These are phyloP conservation scores for Heteromormyrus szaboi DNA, from an alignment of 2,797 vertebrate species.

Conservation along the genomic window DNA sequence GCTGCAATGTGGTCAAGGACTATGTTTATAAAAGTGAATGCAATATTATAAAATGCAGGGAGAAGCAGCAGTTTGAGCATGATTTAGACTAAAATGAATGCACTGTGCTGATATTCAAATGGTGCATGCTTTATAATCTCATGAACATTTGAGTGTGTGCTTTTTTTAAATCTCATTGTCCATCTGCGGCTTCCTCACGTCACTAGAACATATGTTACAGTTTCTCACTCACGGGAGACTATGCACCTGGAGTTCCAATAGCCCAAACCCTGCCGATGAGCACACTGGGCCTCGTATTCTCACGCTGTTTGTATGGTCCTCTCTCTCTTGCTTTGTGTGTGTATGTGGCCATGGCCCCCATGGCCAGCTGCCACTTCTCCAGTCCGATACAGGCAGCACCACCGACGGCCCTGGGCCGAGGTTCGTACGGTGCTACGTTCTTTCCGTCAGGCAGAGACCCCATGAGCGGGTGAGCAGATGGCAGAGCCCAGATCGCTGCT, in stretches of 20 bases:
- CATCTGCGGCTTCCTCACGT: slow-evolving; percentile 24
- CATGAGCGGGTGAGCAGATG: slow-evolving; percentile 60
- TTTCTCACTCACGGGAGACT: not conserved
- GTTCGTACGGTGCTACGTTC: slow-evolving; percentile 55
- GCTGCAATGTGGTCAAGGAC: not conserved
- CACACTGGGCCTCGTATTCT: slow-evolving; percentile 9
- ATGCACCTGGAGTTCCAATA: not conserved
- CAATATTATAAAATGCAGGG: slow-evolving; percentile 3
- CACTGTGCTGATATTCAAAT: not conserved
- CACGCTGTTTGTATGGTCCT: slow-evolving; percentile 6
- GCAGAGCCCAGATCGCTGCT: slow-evolving; percentile 62
- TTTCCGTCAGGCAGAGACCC: slow-evolving; percentile 54
- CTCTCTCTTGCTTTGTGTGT: not conserved
- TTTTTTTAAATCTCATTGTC: slow-evolving; percentile 34
- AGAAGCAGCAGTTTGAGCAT: not conserved
- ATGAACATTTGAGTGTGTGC: not conserved
- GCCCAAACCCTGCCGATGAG: not conserved
- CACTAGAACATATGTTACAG: slow-evolving; percentile 48
- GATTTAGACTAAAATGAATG: not conserved
- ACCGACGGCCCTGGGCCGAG: slow-evolving; percentile 47
- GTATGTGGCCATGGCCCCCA: not conserved
- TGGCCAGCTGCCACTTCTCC: slow-evolving; percentile 40
- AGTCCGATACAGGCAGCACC: slow-evolving; percentile 20
- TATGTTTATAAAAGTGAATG: slow-evolving; percentile 7
- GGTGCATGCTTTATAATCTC: slow-evolving; percentile 12